phyloP scores from a whole-genome alignment of 2,888 invertebrate genomes.

The Stenolophus ochropezus region DNA sequence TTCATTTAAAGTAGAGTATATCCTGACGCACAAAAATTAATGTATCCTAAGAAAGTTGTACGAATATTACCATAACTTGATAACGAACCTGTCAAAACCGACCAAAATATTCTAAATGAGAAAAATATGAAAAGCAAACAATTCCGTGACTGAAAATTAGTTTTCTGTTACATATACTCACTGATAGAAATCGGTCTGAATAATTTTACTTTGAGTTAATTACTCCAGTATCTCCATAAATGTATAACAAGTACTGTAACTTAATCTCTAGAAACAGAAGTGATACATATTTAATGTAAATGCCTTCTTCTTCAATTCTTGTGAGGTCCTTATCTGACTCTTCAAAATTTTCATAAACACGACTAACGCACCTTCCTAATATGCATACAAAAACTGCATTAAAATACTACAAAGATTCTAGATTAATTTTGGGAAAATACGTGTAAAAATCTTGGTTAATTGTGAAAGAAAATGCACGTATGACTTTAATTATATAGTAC shows the following conservation, averaged over 20 bases:
- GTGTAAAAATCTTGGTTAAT: slow-evolving; percentile 37
- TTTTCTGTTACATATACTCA: too few relatives aligned
- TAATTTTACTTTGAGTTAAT: not conserved
- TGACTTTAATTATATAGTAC: not conserved
- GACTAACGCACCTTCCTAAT: not conserved
- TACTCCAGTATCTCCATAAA: not conserved
- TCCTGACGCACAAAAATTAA: too few relatives aligned
- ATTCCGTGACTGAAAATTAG: not conserved
- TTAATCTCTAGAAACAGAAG: not conserved
- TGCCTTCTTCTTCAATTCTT: not conserved
- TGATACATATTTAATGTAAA: not conserved
- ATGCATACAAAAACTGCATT: slow-evolving; percentile 23
- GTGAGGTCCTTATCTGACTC: not conserved
- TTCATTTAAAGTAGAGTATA: too few relatives aligned
- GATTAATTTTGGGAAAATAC: not conserved
- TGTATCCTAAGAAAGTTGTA: too few relatives aligned
- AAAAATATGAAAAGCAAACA: not conserved
- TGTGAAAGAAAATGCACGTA: not conserved
- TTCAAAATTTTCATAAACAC: not conserved
- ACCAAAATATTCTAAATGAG: too few relatives aligned
- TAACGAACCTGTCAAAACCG: too few relatives aligned
- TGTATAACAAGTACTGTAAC: not conserved
- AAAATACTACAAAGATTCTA: slow-evolving; percentile 5
- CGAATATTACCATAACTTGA: too few relatives aligned
- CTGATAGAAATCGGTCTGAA: not conserved